Conservation (phyloP, 2,113 vertebrate genomes). For the Microtus pennsylvanicus region DNA sequence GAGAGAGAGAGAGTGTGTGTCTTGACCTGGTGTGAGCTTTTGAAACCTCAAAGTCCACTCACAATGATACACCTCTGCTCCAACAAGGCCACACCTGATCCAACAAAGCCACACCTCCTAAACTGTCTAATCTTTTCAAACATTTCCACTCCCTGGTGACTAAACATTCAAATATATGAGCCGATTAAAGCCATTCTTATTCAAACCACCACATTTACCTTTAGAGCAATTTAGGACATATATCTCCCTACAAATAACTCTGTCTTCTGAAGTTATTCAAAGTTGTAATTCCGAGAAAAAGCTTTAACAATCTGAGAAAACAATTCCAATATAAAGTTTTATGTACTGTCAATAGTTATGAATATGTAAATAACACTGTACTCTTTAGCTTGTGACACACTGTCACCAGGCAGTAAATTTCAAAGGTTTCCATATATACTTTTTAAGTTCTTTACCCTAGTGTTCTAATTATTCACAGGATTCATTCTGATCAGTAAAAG, state of each 20-base stretch:
- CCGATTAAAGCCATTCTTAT: not conserved
- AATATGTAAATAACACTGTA: not conserved
- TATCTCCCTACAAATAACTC: not conserved
- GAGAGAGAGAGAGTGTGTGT: too few species aligned
- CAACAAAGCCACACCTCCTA: not conserved
- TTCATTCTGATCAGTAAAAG: not conserved
- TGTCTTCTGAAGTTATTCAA: not conserved
- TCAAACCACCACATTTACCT: not conserved
- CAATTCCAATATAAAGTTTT: not conserved
- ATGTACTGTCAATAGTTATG: not conserved
- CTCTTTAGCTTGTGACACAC: not conserved
- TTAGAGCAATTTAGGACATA: not conserved
- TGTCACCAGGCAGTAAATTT: not conserved
- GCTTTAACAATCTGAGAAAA: not conserved
- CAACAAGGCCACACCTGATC: not conserved
- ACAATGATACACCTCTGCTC: not conserved
- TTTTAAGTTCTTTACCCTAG: not conserved
- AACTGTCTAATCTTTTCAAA: not conserved
- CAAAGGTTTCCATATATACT: not conserved
- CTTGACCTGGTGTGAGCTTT: not conserved
- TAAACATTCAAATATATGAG: not conserved
- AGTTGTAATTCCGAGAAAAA: not conserved
- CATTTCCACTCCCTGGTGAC: not conserved
- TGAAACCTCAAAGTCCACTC: not conserved
- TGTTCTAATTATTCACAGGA: not conserved